phyloP scores from a whole-genome alignment of 53 echinoderm and acorn worm species.

The Patiria pectinifera region DNA sequence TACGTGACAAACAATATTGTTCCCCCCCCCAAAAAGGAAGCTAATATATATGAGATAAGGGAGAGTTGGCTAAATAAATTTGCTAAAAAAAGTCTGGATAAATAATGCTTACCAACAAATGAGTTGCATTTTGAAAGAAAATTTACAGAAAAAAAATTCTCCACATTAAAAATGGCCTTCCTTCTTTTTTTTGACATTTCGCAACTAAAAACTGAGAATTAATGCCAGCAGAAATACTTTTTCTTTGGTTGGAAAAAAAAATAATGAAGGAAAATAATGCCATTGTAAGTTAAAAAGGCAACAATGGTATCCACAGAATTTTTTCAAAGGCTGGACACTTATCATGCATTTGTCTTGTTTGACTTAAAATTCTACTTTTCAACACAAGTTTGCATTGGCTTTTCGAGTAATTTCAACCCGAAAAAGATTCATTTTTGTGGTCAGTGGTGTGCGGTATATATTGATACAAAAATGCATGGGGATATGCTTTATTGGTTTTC shows the following conservation, averaged over 20 bases:
- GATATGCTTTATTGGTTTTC: not conserved
- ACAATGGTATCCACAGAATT: not conserved
- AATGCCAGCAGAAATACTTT: not conserved
- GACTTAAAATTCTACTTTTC: too few relatives aligned
- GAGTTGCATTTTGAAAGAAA: not conserved
- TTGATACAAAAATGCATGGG: not conserved
- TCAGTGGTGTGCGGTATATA: not conserved
- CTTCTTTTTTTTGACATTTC: not conserved
- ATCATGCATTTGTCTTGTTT: too few relatives aligned
- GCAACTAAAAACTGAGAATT: not conserved
- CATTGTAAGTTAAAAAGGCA: conserved; percentile 8
- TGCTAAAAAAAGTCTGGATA: not conserved
- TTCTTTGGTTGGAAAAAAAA: not conserved
- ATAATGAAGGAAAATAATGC: not conserved
- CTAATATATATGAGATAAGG: not conserved
- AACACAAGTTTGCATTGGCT: too few relatives aligned
- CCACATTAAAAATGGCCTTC: too few relatives aligned
- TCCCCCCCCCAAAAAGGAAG: not conserved
- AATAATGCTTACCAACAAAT: not conserved
- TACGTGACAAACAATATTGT: not conserved
- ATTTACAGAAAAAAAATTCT: not conserved
- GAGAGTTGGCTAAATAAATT: not conserved
- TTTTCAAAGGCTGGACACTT: too few relatives aligned
- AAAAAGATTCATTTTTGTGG: not conserved
- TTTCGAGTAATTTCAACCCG: not conserved